Base-by-base conservation (phyloP, 1,140 invertebrate species). In the Solenopsis fugax region DNA sequence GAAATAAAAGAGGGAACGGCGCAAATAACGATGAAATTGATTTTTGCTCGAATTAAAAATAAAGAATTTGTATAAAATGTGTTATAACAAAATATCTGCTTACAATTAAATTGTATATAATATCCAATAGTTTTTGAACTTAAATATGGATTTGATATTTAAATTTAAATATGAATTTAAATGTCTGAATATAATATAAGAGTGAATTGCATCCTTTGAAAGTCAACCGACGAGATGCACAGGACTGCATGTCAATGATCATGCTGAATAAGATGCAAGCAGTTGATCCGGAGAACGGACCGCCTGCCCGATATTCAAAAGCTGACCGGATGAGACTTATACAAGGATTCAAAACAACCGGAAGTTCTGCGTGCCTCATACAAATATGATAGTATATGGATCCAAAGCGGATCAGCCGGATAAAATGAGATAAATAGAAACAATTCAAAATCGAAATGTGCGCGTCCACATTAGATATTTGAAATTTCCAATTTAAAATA, bases 321-420 rank as follows among this genome's bases (percentile, higher is more conserved):
- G 80, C 45, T 88, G 89, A 90, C 90, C 89, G 90, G 87, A 91
- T 89, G 89, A 9, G 73, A 89, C 65, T 52, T 71, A 78, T 41
- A 54, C 73, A 87, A 78, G 89, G 85, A 69, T 81, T 85, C 78
- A 62, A 80, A 67, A 77, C 71, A 88, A 75, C 82, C 82, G 87
- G 88, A 88, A 92, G 80, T 62, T 54, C 80, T 81, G 58, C 56
- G 37, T 65, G 69, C 54, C 58, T 48, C 50, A 50, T 73, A 75
- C n/a, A 69, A 77, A 75, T 48, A 65, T 69, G 69, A 89, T 80
- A 76, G 52, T 45, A 86, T 34, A 21, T 0, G 54, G 54, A 54
- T 48, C 64, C 65, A 67, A 52, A 58, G 10, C 41, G 41, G 48
- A 67, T 48, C 50, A 60, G 6, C 71, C 65, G 87, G 80, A 90